These are phyloP conservation scores for Piaya cayana DNA, from an alignment of 2,113 vertebrate species.

Conservation along the genomic window DNA sequence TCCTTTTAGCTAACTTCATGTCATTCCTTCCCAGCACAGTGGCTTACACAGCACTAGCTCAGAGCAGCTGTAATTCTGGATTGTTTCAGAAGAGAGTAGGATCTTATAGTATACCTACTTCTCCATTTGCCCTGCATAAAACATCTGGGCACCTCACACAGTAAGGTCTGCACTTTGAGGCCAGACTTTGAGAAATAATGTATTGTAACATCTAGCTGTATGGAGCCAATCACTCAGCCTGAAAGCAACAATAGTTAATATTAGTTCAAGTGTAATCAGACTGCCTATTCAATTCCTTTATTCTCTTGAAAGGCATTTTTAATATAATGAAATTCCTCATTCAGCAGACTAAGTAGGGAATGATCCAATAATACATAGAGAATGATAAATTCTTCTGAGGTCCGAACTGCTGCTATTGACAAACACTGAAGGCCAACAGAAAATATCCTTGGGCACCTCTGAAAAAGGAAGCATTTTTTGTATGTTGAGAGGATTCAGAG, in stretches of 20 bases:
- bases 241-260: neutral
- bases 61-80: neutral
- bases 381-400: neutral
- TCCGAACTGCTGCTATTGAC: neutral
- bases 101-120: neutral
- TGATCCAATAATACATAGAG: neutral
- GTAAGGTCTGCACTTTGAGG: neutral
- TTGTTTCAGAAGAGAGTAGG: neutral
- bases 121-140: neutral
- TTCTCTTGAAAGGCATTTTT: neutral
- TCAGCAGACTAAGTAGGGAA: neutral
- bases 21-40: fast-evolving
- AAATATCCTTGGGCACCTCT: neutral
- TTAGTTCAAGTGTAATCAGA: neutral
- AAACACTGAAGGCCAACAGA: neutral
- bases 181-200: neutral
- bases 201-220: neutral
- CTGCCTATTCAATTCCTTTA: neutral
- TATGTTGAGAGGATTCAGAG: neutral
- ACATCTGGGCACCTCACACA: neutral
- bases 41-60: neutral
- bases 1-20: neutral
- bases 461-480: neutral
- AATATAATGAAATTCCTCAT: neutral
- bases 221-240: neutral